Evolutionary conservation across 2,797 vertebrate species (phyloP), one percentile per base, ranked within the genome.

Genomic region (Leuciscus waleckii): DNA sequence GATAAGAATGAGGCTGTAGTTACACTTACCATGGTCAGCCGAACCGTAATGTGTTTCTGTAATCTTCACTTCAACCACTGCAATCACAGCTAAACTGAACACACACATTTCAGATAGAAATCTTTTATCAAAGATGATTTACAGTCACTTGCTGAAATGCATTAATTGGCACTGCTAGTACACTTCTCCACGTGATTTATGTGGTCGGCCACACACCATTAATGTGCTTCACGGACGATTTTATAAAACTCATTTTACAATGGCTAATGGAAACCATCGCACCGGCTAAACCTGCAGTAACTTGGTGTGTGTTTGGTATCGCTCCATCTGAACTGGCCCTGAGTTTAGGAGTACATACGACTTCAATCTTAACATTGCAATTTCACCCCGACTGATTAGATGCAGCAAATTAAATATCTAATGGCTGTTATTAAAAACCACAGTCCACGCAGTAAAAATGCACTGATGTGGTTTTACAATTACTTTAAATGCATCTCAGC

Each of bases 171-270:
- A 91, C 92, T 83, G 94, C 94, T 94, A 94, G 79, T 51, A 90
- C 79, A 74, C 78, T 81, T 61, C 73, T 29, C 81, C 41, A 41
- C 82, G 84, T 86, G 65, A 37, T 56, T 4, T 37, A 69, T 81
- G 87, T 69, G 87, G 85, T 86, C 81, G 89, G 91, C 88, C 85
- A 90, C 87, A 88, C 87, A 88, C 82, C 91, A 86, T 93, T 95
- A 93, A 93, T 93, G 92, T 92, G 93, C 92, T 82, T 94, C 94
- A 94, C 92, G 90, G 79, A 89, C 91, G 91, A 94, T 95, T 95
- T 92, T 89, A 92, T 92, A 92, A 92, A 94, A 71, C 81, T 37
- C 74, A 35, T 9, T 85, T 84, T 91, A 93, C 92, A 46, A 54
- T 63, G 77, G 79, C 76, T 85, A 70, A 85, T 73, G 56, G 91